Conservation (phyloP, 2,797 vertebrate genomes). For the Lepus oiostolus region DNA sequence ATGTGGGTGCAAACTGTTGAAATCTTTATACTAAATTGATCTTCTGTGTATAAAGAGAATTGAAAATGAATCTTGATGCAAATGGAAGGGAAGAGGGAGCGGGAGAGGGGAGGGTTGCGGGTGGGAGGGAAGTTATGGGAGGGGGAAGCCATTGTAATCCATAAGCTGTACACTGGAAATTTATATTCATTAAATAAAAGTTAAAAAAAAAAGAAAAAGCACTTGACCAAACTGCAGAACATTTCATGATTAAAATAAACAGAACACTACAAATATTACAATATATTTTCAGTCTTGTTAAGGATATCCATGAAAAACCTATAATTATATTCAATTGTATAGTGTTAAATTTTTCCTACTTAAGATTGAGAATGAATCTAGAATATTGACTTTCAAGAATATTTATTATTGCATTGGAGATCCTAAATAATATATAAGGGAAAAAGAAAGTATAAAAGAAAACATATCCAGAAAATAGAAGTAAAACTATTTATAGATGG, state of each 20-base stretch:
- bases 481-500: not conserved
- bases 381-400: not conserved
- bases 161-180: no score
- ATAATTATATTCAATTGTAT: not conserved
- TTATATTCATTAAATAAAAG: no score
- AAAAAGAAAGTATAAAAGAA: not conserved
- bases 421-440: not conserved
- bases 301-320: not conserved
- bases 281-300: not conserved
- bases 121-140: no score
- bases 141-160: no score
- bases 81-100: no score
- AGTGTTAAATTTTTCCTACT: not conserved
- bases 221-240: not conserved
- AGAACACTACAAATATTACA: not conserved
- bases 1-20: no score
- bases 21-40: no score
- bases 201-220: no score
- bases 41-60: no score
- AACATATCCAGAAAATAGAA: not conserved
- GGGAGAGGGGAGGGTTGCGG: no score
- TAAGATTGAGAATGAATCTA: not conserved
- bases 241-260: not conserved
- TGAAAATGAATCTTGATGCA: no score
- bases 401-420: not conserved